Evolutionary conservation across 2,888 invertebrate genomes (phyloP), one percentile per base, ranked within the genome.

Genomic region (Argyra leucocephala): DNA sequence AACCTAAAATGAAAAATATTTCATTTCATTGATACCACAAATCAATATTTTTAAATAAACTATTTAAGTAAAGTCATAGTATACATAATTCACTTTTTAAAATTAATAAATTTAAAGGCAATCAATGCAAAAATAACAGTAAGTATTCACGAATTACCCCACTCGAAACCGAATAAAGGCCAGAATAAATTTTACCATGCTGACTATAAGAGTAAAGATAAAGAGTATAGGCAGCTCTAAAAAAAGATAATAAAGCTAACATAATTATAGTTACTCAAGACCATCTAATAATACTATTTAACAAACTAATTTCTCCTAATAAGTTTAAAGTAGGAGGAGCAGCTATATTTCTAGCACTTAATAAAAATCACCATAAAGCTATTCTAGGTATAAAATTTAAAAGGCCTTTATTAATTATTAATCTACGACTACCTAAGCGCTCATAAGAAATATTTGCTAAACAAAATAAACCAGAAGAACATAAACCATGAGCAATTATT

Each of bases 301-400:
- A 82, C 76, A 87, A 81, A 69, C 82, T 80, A 84, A 88, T 83
- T 78, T 88, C 87, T 0, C 86, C 83, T 69, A 86, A 75, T 77
- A 88, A 84, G 85, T 87, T 87, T 78, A 88, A 80, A 10, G 85
- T 84, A 2, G 86, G 85, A 1, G 88, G 87, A 63, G 85, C 84
- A 0, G 86, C 83, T 74, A 88, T 87, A 84, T 87, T 87, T 37
- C 81, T 80, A 48, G 81, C 81, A 74, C 82, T 77, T 72, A 88
- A 79, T 76, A 88, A 79, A 85, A 89, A 88, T 81, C 86, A 87
- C 36, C 84, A 85, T 71, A 87, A 79, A 71, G 81, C 77, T 74
- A 87, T 78, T 0, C 81, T 80, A 73, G 85, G 84, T 72, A 83
- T 82, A 78, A 84, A 81, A 79, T 80, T 83, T 75, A 85, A 80